These are phyloP conservation scores for Channallabes apus DNA, from an alignment of 2,797 vertebrate genomes.

Conservation along the genomic window DNA sequence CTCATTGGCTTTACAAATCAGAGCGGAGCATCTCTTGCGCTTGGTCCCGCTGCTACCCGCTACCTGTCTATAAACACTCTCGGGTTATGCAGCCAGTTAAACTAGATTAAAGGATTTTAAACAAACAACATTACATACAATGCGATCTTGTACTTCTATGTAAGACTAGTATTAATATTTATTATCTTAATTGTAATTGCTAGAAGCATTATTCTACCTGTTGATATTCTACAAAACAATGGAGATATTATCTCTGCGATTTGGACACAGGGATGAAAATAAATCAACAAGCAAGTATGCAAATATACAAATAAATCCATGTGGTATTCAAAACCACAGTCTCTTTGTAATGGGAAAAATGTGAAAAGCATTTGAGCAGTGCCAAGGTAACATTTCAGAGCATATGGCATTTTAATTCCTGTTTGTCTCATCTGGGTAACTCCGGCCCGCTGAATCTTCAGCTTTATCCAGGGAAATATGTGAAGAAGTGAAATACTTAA, in stretches of 20 bases:
- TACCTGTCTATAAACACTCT: background rate
- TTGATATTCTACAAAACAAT: slow-evolving; percentile 9
- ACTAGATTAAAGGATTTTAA: background rate
- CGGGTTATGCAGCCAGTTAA: background rate
- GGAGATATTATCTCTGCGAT: slow-evolving; percentile 15
- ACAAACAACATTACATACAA: background rate
- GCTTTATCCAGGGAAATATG: slow-evolving; percentile 79
- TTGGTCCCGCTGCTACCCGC: slow-evolving; percentile 9
- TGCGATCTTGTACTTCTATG: background rate
- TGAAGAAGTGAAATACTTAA: slow-evolving; percentile 76
- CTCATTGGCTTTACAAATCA: slow-evolving; percentile 58
- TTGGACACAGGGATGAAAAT: slow-evolving; percentile 21
- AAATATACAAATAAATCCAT: slow-evolving; percentile 49
- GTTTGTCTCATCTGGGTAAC: slow-evolving; percentile 81
- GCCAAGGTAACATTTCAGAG: slow-evolving; percentile 71
- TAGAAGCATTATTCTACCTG: background rate
- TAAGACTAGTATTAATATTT: background rate
- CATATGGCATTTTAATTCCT: slow-evolving; percentile 84
- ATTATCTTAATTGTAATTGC: background rate
- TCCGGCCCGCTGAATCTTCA: slow-evolving; percentile 69
- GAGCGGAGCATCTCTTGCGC: slow-evolving; percentile 40
- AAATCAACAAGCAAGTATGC: slow-evolving; percentile 40
- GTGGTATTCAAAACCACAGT: slow-evolving; percentile 62
- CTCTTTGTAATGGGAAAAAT: slow-evolving; percentile 76
- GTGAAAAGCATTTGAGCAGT: slow-evolving; percentile 75